Evolutionary conservation across 92 coral and sea anemone species (phyloP).

Genomic region (Palythoa heliodiscus): DNA sequence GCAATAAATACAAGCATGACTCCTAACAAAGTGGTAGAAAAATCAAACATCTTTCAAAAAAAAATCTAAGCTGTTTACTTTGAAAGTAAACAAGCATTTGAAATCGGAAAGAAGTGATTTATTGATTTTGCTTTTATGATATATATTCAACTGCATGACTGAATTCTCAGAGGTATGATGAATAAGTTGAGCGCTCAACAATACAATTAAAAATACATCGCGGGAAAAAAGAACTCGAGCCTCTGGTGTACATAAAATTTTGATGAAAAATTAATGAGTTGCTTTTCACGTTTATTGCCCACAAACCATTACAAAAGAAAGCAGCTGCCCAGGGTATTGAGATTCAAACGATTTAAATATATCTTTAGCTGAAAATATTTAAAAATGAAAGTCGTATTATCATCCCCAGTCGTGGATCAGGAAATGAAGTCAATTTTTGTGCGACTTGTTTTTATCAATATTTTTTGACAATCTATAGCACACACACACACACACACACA

Average conservation of each 20-base stretch:
- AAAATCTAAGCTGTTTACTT: background rate
- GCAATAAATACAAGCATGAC: background rate
- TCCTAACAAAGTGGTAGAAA: background rate
- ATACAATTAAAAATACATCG: constrained; percentile 9
- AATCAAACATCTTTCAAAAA: background rate
- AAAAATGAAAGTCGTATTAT: constrained; percentile 21
- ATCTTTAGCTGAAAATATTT: constrained; percentile 6
- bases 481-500: background rate
- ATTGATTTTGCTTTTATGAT: background rate
- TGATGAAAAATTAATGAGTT: constrained; percentile 32
- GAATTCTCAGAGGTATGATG: background rate
- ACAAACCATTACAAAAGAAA: constrained; percentile 30
- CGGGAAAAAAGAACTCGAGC: background rate
- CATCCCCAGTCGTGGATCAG: constrained; percentile 7
- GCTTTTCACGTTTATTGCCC: constrained; percentile 14
- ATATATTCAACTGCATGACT: background rate
- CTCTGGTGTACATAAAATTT: constrained; percentile 1
- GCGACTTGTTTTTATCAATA: background rate
- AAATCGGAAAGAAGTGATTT: constrained; percentile 3
- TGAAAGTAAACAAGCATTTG: background rate
- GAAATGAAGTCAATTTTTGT: background rate
- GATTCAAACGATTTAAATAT: constrained; percentile 9
- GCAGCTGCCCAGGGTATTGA: constrained; percentile 25
- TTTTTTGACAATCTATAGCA: background rate
- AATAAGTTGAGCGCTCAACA: background rate